Percentiles rank a stretch among this genome's conserved stretches.
phyloP scores from a whole-genome alignment of 2,797 vertebrate genomes.

The Anabacerthia variegaticeps region DNA sequence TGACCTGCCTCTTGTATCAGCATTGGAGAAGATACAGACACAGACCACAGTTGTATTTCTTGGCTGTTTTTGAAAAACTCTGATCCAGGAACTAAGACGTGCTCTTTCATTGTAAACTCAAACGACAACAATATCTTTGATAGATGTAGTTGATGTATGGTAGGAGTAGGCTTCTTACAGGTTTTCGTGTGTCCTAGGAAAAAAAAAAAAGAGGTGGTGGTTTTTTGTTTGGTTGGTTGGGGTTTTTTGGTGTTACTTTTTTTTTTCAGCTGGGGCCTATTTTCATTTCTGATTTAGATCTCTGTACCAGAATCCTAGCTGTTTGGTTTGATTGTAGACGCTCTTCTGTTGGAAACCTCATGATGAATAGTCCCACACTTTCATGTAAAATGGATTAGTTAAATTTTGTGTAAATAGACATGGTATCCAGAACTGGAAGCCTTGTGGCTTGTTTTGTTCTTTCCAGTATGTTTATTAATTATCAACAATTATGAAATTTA shows the following conservation, averaged over 20 bases:
- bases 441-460: background rate
- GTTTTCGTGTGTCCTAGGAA: background rate
- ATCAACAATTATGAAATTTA: background rate
- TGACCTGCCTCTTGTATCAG: background rate
- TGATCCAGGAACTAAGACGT: background rate
- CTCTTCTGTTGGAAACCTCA: background rate
- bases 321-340: background rate
- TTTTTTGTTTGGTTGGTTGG: background rate
- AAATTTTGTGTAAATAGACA: background rate
- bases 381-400: background rate
- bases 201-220: fast-evolving
- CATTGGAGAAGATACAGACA: background rate
- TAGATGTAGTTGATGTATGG: background rate
- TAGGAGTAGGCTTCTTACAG: background rate
- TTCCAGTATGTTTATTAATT: background rate
- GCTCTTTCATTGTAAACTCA: background rate
- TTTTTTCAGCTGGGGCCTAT: fast-evolving
- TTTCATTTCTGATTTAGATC: background rate
- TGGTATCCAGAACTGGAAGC: background rate
- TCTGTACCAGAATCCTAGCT: background rate
- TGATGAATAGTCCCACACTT: background rate
- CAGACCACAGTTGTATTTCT: background rate
- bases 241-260: background rate
- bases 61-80: background rate
- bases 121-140: background rate